Evolutionary conservation across 2,888 invertebrate genomes (phyloP).

Genomic region (Tenodera sinensis): DNA sequence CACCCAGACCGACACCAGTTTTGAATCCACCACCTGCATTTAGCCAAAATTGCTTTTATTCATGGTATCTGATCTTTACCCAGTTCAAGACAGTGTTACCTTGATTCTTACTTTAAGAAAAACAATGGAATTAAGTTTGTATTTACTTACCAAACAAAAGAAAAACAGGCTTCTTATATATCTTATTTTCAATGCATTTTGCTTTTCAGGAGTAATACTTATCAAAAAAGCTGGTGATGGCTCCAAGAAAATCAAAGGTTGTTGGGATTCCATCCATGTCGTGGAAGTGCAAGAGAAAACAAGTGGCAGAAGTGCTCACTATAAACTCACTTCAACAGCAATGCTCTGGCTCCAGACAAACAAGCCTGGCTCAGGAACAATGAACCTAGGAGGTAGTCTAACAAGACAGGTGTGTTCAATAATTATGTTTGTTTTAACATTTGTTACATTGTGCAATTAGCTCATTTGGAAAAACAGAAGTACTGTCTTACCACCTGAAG

Average conservation of each 20-base stretch:
- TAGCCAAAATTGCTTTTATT: too few relatives aligned
- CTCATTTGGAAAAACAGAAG: too few relatives aligned
- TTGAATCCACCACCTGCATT: too few relatives aligned
- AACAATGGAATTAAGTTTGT: background rate
- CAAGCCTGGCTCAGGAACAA: slow-evolving; percentile 93
- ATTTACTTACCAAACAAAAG: background rate
- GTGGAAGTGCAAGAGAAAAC: slow-evolving; percentile 98
- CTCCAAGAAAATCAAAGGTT: slow-evolving; percentile 96
- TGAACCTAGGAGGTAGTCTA: slow-evolving; percentile 97
- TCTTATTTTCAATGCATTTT: background rate
- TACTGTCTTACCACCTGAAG: too few relatives aligned
- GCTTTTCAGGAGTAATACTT: slow-evolving; percentile 80
- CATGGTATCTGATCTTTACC: too few relatives aligned
- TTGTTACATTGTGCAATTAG: too few relatives aligned
- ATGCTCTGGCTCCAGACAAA: slow-evolving; percentile 99
- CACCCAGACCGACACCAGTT: too few relatives aligned
- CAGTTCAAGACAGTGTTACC: too few relatives aligned
- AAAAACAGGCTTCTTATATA: background rate
- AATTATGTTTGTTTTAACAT: too few relatives aligned
- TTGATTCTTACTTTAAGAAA: too few relatives aligned
- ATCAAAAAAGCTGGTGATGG: slow-evolving; percentile 99
- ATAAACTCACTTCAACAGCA: slow-evolving; percentile 97
- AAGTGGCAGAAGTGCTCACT: slow-evolving; percentile 90
- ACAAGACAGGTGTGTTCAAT: slow-evolving; percentile 77
- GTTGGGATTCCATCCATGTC: slow-evolving; percentile 99